A percentile compares a stretch with the other conserved stretches of the same genome.
phyloP scores from a whole-genome alignment of 64 coral and sea anemone species.

The Porites australiensis region DNA sequence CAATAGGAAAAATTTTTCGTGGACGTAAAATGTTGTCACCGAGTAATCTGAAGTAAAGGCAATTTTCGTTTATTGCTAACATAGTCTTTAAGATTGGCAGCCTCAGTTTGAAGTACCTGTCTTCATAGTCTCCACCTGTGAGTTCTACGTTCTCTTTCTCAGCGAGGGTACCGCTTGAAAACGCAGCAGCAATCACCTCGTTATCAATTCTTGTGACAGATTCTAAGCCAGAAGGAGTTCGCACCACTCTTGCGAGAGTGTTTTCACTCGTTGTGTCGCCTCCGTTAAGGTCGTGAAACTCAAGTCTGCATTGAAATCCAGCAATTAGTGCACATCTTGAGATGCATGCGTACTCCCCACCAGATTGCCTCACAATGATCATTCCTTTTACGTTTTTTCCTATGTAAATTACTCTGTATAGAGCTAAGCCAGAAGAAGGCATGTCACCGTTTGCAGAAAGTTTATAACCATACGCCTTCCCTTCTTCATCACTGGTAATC shows the following conservation, averaged over 20 bases:
- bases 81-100: constrained; percentile 88
- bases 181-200: constrained; percentile 73
- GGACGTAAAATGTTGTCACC: constrained; percentile 54
- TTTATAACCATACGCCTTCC: constrained; percentile 79
- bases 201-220: constrained; percentile 72
- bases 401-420: constrained; percentile 47
- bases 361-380: constrained; percentile 83
- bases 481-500: constrained; percentile 61
- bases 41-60: constrained; percentile 75
- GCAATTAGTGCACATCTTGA: constrained; percentile 77
- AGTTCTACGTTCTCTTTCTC: constrained; percentile 85
- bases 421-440: constrained; percentile 37
- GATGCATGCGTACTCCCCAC: constrained; percentile 75
- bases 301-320: constrained; percentile 94
- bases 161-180: constrained; percentile 91
- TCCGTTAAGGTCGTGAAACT: constrained; percentile 79
- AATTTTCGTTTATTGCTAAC: constrained; percentile 86
- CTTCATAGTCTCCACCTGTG: constrained; percentile 87
- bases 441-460: constrained; percentile 82
- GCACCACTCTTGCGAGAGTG: constrained; percentile 83
- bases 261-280: constrained; percentile 59
- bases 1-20: constrained; percentile 79
- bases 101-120: constrained; percentile 90
- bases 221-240: constrained; percentile 91
- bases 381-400: constrained; percentile 80